Evolutionary conservation across 2,888 invertebrate species (phyloP).

Genomic region (Gastracanthus pulcherrimus): DNA sequence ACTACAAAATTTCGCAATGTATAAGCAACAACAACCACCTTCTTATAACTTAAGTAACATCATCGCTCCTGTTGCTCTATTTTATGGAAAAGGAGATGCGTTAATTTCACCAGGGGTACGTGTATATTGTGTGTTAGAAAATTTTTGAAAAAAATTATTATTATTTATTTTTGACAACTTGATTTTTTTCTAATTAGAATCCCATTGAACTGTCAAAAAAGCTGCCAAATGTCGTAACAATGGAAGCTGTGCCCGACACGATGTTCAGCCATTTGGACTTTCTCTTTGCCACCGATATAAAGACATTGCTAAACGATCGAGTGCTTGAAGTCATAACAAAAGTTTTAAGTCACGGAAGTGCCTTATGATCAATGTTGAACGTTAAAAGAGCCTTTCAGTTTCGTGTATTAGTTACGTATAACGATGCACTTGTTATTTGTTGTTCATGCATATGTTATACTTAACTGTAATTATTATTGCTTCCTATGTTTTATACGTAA

Average conservation of each 20-base stretch:
- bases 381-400: not conserved
- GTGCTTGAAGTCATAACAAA: slow-evolving; percentile 42
- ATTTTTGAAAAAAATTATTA: not conserved
- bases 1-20: slow-evolving; percentile 58
- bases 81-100: slow-evolving; percentile 64
- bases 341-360: slow-evolving; percentile 7
- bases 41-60: slow-evolving; percentile 62
- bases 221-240: slow-evolving; percentile 57
- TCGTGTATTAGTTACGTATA: not conserved
- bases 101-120: slow-evolving; percentile 56
- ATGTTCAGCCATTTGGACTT: slow-evolving; percentile 84
- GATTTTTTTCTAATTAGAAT: slow-evolving; percentile 58
- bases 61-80: slow-evolving; percentile 61
- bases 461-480: not conserved
- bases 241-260: slow-evolving; percentile 76
- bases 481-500: not conserved
- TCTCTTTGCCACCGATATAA: slow-evolving; percentile 81
- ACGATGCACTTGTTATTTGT: not conserved
- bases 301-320: slow-evolving; percentile 78
- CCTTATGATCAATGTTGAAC: not conserved
- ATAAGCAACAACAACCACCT: slow-evolving; percentile 58
- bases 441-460: not conserved
- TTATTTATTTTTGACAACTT: not conserved
- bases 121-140: not conserved
- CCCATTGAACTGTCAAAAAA: slow-evolving; percentile 48